Percentiles rank a stretch among this genome's conserved stretches.
Evolutionary conservation across 2,113 vertebrate species (phyloP).

Genomic region (Platichthys stellatus): DNA sequence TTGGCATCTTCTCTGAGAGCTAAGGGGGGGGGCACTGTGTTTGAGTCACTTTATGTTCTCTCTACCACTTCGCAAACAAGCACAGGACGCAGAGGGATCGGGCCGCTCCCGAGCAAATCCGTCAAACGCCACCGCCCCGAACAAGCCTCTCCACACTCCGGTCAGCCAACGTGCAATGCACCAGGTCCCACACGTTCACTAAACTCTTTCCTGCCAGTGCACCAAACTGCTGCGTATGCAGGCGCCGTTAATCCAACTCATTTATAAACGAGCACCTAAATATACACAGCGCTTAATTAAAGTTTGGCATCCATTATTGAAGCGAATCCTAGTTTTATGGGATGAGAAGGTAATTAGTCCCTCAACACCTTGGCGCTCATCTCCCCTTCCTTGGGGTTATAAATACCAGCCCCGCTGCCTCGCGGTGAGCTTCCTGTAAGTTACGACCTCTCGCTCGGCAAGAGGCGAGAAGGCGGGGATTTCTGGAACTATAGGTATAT

Average conservation of each 20-base stretch:
- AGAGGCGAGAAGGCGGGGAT: conserved; percentile 71
- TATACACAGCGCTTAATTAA: conserved; percentile 83
- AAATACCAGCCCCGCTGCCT: conserved; percentile 68
- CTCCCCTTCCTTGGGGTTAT: conserved; percentile 66
- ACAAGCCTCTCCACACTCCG: conserved; percentile 23
- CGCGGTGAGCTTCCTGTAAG: conserved; percentile 72
- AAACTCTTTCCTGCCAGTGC: conserved; percentile 3
- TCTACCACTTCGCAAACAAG: conserved; percentile 18
- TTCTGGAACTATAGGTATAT: conserved; percentile 38
- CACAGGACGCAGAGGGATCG: conserved; percentile 42
- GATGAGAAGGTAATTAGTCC: conserved; percentile 81
- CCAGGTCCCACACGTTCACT: background rate
- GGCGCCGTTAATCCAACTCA: conserved; percentile 72
- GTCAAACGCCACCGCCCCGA: conserved; percentile 46
- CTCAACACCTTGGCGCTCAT: conserved; percentile 73
- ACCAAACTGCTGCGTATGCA: conserved; percentile 47
- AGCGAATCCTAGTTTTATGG: conserved; percentile 75
- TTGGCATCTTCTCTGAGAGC: conserved; percentile 41
- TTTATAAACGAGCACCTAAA: conserved; percentile 78
- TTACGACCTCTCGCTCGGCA: conserved; percentile 42
- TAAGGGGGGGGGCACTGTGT: conserved; percentile 22
- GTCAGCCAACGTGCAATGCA: background rate
- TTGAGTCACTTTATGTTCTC: conserved; percentile 23
- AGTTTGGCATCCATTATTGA: conserved; percentile 78
- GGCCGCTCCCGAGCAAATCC: conserved; percentile 40